Evolutionary conservation across 2,888 invertebrate genomes (phyloP).

Genomic region (Caenorhabditis sp.): DNA sequence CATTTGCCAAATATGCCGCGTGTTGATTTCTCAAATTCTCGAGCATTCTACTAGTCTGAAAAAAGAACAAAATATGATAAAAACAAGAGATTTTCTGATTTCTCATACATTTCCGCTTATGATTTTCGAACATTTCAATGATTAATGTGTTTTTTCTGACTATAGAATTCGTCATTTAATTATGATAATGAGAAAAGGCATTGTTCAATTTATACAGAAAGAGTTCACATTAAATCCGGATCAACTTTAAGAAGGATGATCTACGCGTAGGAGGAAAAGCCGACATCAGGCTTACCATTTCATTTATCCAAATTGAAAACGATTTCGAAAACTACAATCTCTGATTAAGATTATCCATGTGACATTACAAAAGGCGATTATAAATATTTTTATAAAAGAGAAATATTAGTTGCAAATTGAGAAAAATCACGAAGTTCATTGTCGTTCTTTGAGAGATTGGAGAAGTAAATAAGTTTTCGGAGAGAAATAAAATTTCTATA

Average conservation of each 20-base stretch:
- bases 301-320: not conserved
- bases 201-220: too few species aligned
- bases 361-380: not conserved
- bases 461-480: too few species aligned
- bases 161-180: too few species aligned
- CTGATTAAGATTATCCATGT: not conserved
- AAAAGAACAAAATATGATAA: not conserved
- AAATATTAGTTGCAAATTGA: not conserved
- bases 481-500: too few species aligned
- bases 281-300: too few species aligned
- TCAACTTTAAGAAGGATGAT: not conserved
- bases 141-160: not conserved
- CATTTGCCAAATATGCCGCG: not conserved
- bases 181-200: too few species aligned
- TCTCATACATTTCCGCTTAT: too few species aligned
- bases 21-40: not conserved
- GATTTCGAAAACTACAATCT: not conserved
- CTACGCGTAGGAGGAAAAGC: not conserved
- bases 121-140: too few species aligned
- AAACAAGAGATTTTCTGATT: too few species aligned
- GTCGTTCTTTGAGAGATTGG: too few species aligned
- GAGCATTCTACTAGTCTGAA: not conserved
- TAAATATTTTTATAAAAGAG: not conserved
- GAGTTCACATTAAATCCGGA: not conserved
- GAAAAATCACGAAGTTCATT: not conserved